phyloP scores from a whole-genome alignment of 2,888 invertebrate genomes.

The Andrena bucephala region DNA sequence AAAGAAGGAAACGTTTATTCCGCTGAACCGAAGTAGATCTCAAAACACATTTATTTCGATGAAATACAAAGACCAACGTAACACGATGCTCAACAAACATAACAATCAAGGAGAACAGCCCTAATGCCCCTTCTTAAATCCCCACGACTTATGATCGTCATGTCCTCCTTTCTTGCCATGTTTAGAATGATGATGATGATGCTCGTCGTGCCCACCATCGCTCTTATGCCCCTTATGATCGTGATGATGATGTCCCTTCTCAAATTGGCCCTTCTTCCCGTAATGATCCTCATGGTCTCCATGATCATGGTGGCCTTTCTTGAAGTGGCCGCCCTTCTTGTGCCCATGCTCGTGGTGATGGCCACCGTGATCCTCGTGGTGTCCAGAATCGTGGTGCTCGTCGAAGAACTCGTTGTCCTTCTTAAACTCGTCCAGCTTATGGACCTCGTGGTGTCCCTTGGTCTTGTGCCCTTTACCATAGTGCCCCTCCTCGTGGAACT shows the following conservation, averaged over 20 bases:
- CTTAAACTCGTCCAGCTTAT: slow-evolving; percentile 94
- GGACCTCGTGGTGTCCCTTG: slow-evolving; percentile 94
- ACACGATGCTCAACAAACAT: slow-evolving; percentile 52
- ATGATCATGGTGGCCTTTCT: slow-evolving; percentile 93
- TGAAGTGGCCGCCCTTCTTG: slow-evolving; percentile 93
- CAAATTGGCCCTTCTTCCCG: slow-evolving; percentile 92
- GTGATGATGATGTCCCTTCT: slow-evolving; percentile 92
- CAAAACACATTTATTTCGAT: slow-evolving; percentile 53
- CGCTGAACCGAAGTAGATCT: background rate
- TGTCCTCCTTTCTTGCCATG: slow-evolving; percentile 93
- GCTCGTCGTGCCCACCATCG: slow-evolving; percentile 91
- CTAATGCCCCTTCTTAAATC: slow-evolving; percentile 86
- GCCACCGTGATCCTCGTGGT: slow-evolving; percentile 93
- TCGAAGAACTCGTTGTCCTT: slow-evolving; percentile 95
- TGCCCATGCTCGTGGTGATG: slow-evolving; percentile 92
- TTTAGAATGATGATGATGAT: slow-evolving; percentile 89
- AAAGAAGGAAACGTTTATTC: slow-evolving; percentile 2
- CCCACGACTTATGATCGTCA: slow-evolving; percentile 92
- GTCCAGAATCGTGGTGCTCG: slow-evolving; percentile 93
- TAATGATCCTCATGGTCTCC: slow-evolving; percentile 92
- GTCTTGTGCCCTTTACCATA: slow-evolving; percentile 95
- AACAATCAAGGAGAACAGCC: slow-evolving; percentile 41
- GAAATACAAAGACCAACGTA: slow-evolving; percentile 52
- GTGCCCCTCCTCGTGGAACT: slow-evolving; percentile 89
- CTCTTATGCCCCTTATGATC: slow-evolving; percentile 93